Percentiles rank a stretch among this genome's conserved stretches.
phyloP scores from a whole-genome alignment of 2,113 vertebrate species.

The Climacteris rufus region DNA sequence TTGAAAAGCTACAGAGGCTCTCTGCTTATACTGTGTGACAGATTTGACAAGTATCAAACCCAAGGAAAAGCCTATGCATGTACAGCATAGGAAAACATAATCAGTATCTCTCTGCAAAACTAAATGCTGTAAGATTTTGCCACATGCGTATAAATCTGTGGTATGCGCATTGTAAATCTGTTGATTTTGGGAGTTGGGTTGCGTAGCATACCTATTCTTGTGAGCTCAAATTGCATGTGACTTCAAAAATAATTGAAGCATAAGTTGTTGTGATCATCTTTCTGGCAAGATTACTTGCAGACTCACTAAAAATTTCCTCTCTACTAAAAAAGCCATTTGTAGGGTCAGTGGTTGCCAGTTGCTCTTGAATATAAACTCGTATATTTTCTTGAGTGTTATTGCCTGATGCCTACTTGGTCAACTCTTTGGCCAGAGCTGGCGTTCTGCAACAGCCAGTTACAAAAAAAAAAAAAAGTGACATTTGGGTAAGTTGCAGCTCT shows the following conservation, averaged over 20 bases:
- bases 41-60: not conserved
- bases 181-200: not conserved
- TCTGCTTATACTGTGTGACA: accelerated
- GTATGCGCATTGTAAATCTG: not conserved
- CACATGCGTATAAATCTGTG: not conserved
- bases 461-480: not conserved
- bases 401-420: not conserved
- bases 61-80: not conserved
- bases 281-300: not conserved
- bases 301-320: not conserved
- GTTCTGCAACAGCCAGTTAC: not conserved
- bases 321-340: not conserved
- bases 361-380: not conserved
- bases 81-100: not conserved
- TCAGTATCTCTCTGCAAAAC: not conserved
- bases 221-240: not conserved
- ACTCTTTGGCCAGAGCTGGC: not conserved
- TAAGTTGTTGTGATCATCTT: not conserved
- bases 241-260: not conserved
- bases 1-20: not conserved
- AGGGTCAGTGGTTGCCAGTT: not conserved
- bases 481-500: not conserved
- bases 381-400: not conserved
- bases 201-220: not conserved
- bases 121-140: not conserved